phyloP scores from a whole-genome alignment of 1,140 invertebrate genomes.

The Bombus waltoni region DNA sequence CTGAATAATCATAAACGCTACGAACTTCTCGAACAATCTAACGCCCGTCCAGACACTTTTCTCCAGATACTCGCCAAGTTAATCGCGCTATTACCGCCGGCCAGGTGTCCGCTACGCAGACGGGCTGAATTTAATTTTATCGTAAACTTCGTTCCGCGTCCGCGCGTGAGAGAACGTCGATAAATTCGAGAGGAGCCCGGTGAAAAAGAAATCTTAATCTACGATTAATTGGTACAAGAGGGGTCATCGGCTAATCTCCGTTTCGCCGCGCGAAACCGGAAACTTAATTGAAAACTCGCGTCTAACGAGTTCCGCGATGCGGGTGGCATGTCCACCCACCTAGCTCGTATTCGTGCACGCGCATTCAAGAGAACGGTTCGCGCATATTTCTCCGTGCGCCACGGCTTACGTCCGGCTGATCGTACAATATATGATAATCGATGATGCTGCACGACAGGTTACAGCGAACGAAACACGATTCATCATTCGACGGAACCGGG shows the following conservation, averaged over 20 bases:
- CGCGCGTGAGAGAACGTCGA: background rate
- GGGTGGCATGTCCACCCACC: slow-evolving; percentile 73
- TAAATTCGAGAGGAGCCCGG: background rate
- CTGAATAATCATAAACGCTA: no score
- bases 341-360: slow-evolving; percentile 43
- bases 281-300: slow-evolving; percentile 73
- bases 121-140: slow-evolving; percentile 31
- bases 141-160: background rate
- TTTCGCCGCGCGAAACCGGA: slow-evolving; percentile 57
- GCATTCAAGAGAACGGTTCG: slow-evolving; percentile 43
- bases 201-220: slow-evolving; percentile 59
- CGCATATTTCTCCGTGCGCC: slow-evolving; percentile 48
- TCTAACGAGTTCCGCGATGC: slow-evolving; percentile 71
- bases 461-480: slow-evolving; percentile 34
- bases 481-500: slow-evolving; percentile 7
- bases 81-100: slow-evolving; percentile 18
- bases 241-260: slow-evolving; percentile 52
- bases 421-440: slow-evolving; percentile 63
- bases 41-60: background rate
- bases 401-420: slow-evolving; percentile 41
- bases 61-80: background rate
- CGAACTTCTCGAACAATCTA: no score
- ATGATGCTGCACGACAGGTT: slow-evolving; percentile 55
- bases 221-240: slow-evolving; percentile 68
- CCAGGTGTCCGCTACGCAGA: slow-evolving; percentile 9